phyloP scores from a whole-genome alignment of 2,113 vertebrate genomes.

The Oophaga pumilio region DNA sequence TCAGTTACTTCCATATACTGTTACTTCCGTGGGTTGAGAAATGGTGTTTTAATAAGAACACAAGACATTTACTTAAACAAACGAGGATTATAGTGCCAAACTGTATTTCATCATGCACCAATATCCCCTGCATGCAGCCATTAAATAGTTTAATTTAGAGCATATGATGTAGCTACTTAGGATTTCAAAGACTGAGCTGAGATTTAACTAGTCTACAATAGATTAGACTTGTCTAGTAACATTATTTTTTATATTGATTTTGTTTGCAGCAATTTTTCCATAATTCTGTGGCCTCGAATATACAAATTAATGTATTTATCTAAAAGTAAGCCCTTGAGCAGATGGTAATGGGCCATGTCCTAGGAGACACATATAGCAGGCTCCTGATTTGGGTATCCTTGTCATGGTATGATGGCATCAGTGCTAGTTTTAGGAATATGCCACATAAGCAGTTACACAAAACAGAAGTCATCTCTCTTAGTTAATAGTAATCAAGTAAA shows the following conservation, averaged over 20 bases:
- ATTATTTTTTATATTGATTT: background rate
- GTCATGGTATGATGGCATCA: too few relatives aligned
- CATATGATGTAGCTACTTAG: background rate
- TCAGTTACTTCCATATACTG: constrained; percentile 20
- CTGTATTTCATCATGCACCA: constrained; percentile 17
- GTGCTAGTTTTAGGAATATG: too few relatives aligned
- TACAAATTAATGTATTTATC: too few relatives aligned
- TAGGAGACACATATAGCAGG: too few relatives aligned
- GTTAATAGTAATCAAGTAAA: too few relatives aligned
- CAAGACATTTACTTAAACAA: constrained; percentile 33
- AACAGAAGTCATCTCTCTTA: too few relatives aligned
- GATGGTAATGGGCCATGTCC: too few relatives aligned
- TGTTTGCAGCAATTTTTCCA: background rate
- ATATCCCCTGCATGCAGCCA: background rate
- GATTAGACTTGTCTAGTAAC: background rate
- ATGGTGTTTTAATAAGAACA: constrained; percentile 35
- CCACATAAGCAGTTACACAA: too few relatives aligned
- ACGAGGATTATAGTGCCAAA: constrained; percentile 13
- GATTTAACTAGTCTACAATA: background rate
- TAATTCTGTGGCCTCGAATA: too few relatives aligned
- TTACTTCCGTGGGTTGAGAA: constrained; percentile 29
- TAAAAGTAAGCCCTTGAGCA: too few relatives aligned
- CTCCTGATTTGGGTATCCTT: too few relatives aligned
- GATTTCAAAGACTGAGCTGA: background rate
- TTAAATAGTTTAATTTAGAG: background rate